Evolutionary conservation across 2,888 invertebrate genomes (phyloP), one percentile per base, ranked within the genome.

Genomic region (Seladonia tumulorum): DNA sequence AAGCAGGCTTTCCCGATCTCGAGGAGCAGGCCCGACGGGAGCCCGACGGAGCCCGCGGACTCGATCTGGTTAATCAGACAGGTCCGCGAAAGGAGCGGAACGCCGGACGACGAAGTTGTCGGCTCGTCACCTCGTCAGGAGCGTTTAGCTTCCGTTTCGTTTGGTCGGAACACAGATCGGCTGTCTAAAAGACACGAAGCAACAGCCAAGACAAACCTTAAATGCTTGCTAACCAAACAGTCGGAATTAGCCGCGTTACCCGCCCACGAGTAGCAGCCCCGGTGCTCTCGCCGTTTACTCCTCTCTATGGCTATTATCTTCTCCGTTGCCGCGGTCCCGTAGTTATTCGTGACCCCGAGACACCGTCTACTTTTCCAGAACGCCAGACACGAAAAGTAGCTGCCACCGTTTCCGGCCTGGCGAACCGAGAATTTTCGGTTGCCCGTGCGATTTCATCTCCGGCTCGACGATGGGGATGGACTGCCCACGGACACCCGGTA

Each of bases 161-260:
- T 95, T 94, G 92, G 93, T 94, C 92, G 91, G 93, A 92, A 94
- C 93, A 94, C 94, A 95, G 94, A 95, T 95, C 94, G 94, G 92
- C 94, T 95, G 94, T 94, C 94, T 95, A 94, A 95, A 94, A 95
- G 94, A 94, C 94, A 95, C 94, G 93, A 88, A 93, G 93, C 93
- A 92, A 94, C 93, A 91, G 94, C 95, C 94, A 95, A 95, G 94
- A 95, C 94, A 95, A 95, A 95, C 94, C 94, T 94, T 92, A 94
- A 94, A 95, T 94, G 94, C 94, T 95, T 95, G 94, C 93, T 94
- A 94, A 95, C 94, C 93, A 95, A 94, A 94, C 94, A 95, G 92
- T 94, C 92, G 93, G 92, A 94, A 94, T 94, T 94, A 94, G 94
- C 94, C 93, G 92, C 93, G 92, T 93, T 92, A 92, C 92, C 91